Evolutionary conservation across 2,888 invertebrate species (phyloP), one percentile per base, ranked within the genome.

Genomic region (Trichopria drosophilae): DNA sequence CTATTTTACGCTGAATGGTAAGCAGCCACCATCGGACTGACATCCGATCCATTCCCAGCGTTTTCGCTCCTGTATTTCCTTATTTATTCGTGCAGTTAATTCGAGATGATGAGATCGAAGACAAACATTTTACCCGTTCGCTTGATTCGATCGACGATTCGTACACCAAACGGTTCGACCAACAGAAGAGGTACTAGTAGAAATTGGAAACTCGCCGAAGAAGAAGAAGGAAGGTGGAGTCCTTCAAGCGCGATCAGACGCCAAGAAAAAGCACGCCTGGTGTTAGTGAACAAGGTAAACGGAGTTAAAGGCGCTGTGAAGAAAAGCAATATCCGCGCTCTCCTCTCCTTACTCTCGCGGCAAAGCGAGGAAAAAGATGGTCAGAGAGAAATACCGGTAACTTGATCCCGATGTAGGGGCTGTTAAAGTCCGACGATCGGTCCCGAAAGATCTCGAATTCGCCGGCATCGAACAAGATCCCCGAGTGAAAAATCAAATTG

Each of bases 241-340:
- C 20, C 34, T 48, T 46, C 44, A 43, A 24, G 3, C 28, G 26
- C 19, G n/a, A 29, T 15, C 16, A 32, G 44, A 48, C 20, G n/a
- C n/a, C n/a, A n/a, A n/a, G n/a, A 16, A 15, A 16, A 12, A 16
- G 13, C n/a, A 29, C 19, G 19, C 12, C 3, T 9, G 22, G 23
- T 19, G 37, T 20, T 36, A 41, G 52, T 51, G 57, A 63, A 63
- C 58, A 61, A 59, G 58, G 60, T 66, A 62, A 66, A 58, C 55
- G 58, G 53, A 58, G 62, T 60, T 60, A 63, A 59, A 61, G 62
- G 53, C 54, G 64, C 57, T 59, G 62, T 57, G 55, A 51, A 55
- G 60, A 50, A 53, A 61, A 60, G 62, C 61, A 63, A 64, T 62
- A 63, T 63, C 62, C 62, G 62, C 57, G 13, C 44, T 44, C 28